Percentiles rank a stretch among this genome's conserved stretches.
Conservation (phyloP, 2,113 vertebrate genomes). For the Sterna hirundo region DNA sequence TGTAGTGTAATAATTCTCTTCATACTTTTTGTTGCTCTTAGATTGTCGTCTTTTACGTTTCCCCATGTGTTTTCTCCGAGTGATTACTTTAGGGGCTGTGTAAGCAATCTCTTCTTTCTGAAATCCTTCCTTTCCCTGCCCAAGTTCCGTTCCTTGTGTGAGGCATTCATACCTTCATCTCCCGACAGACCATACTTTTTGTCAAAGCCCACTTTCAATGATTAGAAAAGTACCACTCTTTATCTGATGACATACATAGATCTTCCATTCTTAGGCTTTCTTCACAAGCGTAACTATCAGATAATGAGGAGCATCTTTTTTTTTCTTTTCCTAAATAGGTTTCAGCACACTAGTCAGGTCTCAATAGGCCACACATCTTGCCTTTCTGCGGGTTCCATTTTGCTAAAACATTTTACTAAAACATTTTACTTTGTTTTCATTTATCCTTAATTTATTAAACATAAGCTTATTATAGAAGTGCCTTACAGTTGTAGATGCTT, state of each 20-base stretch:
- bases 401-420: background rate
- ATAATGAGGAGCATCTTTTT: background rate
- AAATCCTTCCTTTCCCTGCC: background rate
- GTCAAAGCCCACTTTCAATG: background rate
- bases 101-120: background rate
- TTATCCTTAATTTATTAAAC: background rate
- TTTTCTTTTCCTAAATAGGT: background rate
- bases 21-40: background rate
- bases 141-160: background rate
- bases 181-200: background rate
- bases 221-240: background rate
- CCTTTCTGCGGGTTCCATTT: background rate
- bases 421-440: background rate
- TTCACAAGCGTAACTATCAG: background rate
- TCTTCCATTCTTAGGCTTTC: background rate
- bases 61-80: rapidly evolving
- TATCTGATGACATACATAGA: background rate
- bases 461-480: background rate
- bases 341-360: background rate
- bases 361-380: background rate
- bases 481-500: background rate
- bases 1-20: background rate
- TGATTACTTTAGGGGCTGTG: background rate
- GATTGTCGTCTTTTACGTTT: background rate
- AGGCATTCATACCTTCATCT: background rate